Evolutionary conservation across 2,113 vertebrate species (phyloP).

Genomic region (Solea senegalensis): DNA sequence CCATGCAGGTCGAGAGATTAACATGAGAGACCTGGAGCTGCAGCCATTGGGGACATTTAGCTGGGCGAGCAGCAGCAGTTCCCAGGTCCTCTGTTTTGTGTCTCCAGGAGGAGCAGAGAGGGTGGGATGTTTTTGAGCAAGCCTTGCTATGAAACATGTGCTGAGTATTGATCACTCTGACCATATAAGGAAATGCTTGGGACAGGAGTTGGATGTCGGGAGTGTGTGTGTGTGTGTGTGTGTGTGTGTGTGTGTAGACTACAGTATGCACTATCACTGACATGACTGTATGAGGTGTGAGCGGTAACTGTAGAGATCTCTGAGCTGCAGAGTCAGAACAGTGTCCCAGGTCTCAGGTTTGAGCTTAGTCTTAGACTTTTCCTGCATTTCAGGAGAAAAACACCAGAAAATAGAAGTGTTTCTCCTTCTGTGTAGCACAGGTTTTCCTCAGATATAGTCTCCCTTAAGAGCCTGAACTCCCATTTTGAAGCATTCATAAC

Average conservation of each 20-base stretch:
- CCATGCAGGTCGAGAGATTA: constrained; percentile 55
- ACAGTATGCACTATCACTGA: neutral
- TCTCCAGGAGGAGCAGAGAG: constrained; percentile 47
- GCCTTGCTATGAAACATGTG: constrained; percentile 68
- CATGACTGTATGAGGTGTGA: constrained; percentile 11
- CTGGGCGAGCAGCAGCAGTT: constrained; percentile 13
- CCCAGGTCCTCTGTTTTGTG: constrained; percentile 61
- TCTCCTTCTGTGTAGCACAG: constrained; percentile 17
- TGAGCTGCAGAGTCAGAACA: no score
- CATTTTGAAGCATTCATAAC: no score
- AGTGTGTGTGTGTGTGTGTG: no score
- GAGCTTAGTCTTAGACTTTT: neutral
- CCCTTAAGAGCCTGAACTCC: no score
- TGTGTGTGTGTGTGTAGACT: constrained; percentile 2
- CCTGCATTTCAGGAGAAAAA: no score
- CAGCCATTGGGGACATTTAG: constrained; percentile 6
- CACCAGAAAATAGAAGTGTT: no score
- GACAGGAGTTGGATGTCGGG: constrained; percentile 58
- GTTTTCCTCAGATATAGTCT: constrained; percentile 16
- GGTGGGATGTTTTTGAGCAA: constrained; percentile 65
- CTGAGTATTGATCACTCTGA: constrained; percentile 69
- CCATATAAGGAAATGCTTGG: constrained; percentile 76
- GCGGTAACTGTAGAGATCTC: constrained; percentile 20
- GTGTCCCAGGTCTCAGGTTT: neutral
- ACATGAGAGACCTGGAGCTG: constrained; percentile 15